Evolutionary conservation across 2,797 vertebrate species (phyloP).

Genomic region (Bradypodion ventrale): DNA sequence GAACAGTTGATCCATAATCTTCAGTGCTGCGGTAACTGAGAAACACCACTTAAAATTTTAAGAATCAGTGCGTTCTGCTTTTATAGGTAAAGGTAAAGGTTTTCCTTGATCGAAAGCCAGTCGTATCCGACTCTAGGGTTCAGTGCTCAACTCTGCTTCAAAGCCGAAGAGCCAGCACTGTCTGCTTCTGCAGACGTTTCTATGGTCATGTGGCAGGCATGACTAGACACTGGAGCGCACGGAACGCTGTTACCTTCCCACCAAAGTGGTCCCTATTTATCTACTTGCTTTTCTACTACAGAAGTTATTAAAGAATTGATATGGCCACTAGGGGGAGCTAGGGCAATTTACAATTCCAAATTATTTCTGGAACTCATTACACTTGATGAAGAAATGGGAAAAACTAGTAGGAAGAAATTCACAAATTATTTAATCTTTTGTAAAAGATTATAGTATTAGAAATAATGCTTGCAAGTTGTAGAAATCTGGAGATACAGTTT

Average conservation of each 20-base stretch:
- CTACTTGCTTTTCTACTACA: neutral
- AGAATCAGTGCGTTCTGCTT: neutral
- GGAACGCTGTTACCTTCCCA: too few species aligned
- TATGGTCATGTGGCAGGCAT: too few species aligned
- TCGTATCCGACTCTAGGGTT: too few species aligned
- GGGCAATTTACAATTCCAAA: neutral
- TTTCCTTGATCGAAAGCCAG: too few species aligned
- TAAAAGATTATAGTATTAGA: neutral
- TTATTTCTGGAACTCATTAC: neutral
- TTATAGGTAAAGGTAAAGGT: too few species aligned
- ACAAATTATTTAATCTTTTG: slow-evolving; percentile 8
- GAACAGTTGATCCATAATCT: neutral
- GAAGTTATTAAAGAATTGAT: neutral
- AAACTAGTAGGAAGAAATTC: neutral
- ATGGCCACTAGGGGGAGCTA: slow-evolving; percentile 52
- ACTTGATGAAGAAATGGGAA: neutral
- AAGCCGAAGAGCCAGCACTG: too few species aligned
- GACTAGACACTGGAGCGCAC: too few species aligned
- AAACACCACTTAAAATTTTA: neutral
- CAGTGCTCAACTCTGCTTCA: too few species aligned
- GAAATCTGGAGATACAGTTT: neutral
- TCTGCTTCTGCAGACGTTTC: too few species aligned
- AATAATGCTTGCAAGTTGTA: neutral
- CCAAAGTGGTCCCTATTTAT: too few species aligned
- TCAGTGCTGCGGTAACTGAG: neutral